Base-by-base conservation (phyloP, 2,888 invertebrate genomes). In the Ormyrus rosae region DNA sequence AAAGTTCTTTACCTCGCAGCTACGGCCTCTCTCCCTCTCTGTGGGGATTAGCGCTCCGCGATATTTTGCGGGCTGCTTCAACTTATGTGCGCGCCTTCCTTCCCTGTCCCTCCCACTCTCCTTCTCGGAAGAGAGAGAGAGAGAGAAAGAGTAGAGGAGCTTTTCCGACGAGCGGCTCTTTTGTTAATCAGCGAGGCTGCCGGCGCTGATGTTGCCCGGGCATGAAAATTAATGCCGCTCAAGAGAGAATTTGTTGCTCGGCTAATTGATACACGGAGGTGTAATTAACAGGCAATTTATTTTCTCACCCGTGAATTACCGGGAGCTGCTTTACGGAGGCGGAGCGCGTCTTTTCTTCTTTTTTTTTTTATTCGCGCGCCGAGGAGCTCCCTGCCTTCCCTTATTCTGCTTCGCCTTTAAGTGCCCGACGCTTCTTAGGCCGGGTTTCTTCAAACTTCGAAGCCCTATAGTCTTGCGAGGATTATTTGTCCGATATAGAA, bases 1-100 rank as follows among this genome's bases (percentile, higher is more conserved):
- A 79, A 79, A 85, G 85, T 87, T 86, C 85, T 86, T 84, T 85
- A 84, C 83, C 85, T 83, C 78, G 82, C 64, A 82, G 84, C 83
- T 80, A 80, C 78, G 82, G 83, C 82, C 73, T 78, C 78, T 13
- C 46, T 13, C 11, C 64, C 19, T 19, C 19, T 19, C 19, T 19
- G 19, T 19, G 19, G n/a, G 60, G 48, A 73, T 80, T 83, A 80
- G 70, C 75, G 19, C n/a, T 60, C 65, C n/a, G 50, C 63, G 77
- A 77, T 78, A 74, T 81, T 76, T 76, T 73, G 61, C 63, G 67
- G 74, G 56, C 74, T 71, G 74, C 77, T 73, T 81, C 77, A 77
- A 70, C 77, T 80, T 81, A 73, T 70, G 65, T 50, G 53, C 71
- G 11, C 61, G 48, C n/a, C n/a, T 60, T 55, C 5, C 67, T 61